These are phyloP conservation scores for Cotesia congregata DNA, from an alignment of 2,888 invertebrate species.

Conservation along the genomic window DNA sequence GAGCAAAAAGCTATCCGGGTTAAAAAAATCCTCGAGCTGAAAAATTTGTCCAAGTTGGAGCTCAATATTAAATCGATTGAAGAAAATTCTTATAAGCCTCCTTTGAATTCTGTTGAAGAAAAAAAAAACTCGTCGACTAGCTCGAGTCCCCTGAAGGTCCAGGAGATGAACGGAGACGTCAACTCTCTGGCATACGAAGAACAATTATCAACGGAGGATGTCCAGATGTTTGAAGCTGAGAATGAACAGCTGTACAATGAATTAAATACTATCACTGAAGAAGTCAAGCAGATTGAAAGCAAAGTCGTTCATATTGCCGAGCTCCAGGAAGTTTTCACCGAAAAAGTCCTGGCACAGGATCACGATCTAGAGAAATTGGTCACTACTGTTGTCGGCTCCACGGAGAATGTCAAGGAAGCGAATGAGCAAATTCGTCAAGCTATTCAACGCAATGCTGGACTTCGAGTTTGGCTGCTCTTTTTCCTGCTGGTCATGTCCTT, in stretches of 20 bases:
- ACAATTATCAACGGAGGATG: slow-evolving; percentile 85
- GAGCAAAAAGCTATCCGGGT: slow-evolving; percentile 90
- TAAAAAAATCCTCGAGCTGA: slow-evolving; percentile 86
- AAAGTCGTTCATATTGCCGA: slow-evolving; percentile 97
- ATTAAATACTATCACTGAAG: slow-evolving; percentile 89
- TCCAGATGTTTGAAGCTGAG: slow-evolving; percentile 94
- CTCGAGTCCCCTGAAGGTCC: slow-evolving; percentile 62
- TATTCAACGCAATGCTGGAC: slow-evolving; percentile 95
- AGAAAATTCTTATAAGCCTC: slow-evolving; percentile 42
- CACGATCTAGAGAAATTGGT: slow-evolving; percentile 92
- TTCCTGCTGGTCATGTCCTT: slow-evolving; percentile 96
- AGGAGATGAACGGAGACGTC: slow-evolving; percentile 65
- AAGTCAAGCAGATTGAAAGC: slow-evolving; percentile 89
- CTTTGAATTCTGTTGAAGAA: slow-evolving; percentile 58
- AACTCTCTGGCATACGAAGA: slow-evolving; percentile 72
- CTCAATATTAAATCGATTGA: slow-evolving; percentile 47
- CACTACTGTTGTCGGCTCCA: slow-evolving; percentile 89
- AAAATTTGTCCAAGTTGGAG: slow-evolving; percentile 83
- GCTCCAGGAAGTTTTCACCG: slow-evolving; percentile 95
- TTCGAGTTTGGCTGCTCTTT: slow-evolving; percentile 94
- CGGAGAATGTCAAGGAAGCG: slow-evolving; percentile 95
- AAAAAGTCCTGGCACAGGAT: slow-evolving; percentile 95
- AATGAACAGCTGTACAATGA: slow-evolving; percentile 90
- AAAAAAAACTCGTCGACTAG: slow-evolving; percentile 44
- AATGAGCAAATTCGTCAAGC: slow-evolving; percentile 98